Base-by-base conservation (phyloP, 2,113 vertebrate species). In the Montifringilla adamsi region DNA sequence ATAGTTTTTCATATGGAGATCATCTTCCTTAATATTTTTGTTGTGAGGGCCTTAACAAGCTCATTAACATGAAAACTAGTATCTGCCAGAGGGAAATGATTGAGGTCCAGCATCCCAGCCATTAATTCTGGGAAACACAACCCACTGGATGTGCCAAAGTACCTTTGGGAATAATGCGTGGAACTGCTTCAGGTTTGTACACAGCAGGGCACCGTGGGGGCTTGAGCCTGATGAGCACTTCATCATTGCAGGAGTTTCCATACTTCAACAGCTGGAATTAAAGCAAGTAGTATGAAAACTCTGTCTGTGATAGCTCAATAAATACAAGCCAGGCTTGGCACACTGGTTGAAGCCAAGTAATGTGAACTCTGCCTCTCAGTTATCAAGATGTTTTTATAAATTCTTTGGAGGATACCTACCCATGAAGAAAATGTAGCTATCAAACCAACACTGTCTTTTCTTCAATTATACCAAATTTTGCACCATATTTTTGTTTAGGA, bases 261-360 rank as follows among this genome's bases (percentile, higher is more conserved):
- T 46, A 28, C 7, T 37, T 69, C 62, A 89, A 5, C 11, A 23
- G 67, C 3, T 77, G 84, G 37, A 70, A 93, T 94, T 95, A 96
- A 90, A 94, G 49, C 41, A 96, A 96, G 60, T 83, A 56, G 14
- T 66, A 80, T 68, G 47, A 95, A 96, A 96, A 87, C 68, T 72
- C 76, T 93, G 52, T 73, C 87, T 64, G 33, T 89, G 80, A 64
- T 68, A 85, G 60, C n/a, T 90, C 73, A 70, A 80, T 46, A 67
- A 85, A 90, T 44, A 84, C 66, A 90, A 56, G 41, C 13, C 14
- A 41, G 31, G n/a, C 92, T 66, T 84, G 27, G 79, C 86, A 69
- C 35, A 66, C 66, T 70, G 87, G 56, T 46, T 53, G 79, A 52
- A 39, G 58, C 74, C 87, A 95, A 97, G 91, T 78, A 94, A 84